Conservation (phyloP, 1,140 invertebrate species). For the Atta cephalotes region DNA sequence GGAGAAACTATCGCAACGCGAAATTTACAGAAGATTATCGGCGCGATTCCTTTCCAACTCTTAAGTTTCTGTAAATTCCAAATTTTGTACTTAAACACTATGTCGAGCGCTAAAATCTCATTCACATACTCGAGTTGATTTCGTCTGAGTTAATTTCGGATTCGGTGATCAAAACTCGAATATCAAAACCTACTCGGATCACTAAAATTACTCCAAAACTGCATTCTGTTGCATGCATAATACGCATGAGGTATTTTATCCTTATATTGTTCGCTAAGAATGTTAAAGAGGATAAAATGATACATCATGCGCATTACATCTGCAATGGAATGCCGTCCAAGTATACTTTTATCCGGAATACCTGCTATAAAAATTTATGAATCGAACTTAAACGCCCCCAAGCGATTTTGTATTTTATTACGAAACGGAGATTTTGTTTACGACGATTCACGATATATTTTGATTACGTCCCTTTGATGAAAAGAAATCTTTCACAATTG, state of each 20-base stretch:
- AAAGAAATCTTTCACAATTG: neutral
- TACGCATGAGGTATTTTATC: too few relatives aligned
- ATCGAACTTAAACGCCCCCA: neutral
- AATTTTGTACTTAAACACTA: neutral
- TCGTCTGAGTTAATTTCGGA: neutral
- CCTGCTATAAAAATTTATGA: too few relatives aligned
- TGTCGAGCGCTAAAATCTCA: neutral
- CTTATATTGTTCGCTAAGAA: too few relatives aligned
- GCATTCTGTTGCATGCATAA: too few relatives aligned
- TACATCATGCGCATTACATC: too few relatives aligned
- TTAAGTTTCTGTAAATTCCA: neutral
- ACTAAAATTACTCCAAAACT: neutral
- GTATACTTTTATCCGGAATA: neutral
- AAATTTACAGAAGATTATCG: neutral
- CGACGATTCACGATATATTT: neutral
- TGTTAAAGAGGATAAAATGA: too few relatives aligned
- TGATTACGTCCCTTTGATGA: neutral
- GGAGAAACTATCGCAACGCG: neutral
- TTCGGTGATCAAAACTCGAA: neutral
- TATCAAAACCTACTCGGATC: conserved; percentile 7
- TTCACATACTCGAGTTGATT: neutral
- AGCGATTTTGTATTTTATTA: neutral
- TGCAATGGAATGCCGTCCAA: neutral
- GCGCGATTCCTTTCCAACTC: neutral
- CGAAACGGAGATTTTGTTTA: neutral